A percentile compares a stretch with the other conserved stretches of the same genome.
These are phyloP conservation scores for Pseudonaja textilis DNA, from an alignment of 2,113 vertebrate species.

Conservation along the genomic window DNA sequence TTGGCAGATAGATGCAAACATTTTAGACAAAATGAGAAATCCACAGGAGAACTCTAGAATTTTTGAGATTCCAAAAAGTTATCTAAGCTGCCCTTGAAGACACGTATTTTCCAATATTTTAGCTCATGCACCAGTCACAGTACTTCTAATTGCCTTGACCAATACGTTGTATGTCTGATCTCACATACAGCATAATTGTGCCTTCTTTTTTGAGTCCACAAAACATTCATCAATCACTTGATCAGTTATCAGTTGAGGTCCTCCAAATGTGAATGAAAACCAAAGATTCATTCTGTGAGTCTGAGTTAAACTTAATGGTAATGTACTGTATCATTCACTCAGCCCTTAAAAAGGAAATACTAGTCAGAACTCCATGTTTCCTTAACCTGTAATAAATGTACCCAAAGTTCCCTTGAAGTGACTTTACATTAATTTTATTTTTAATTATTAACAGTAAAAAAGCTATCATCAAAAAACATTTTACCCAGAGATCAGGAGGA, in stretches of 20 bases:
- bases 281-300: neutral
- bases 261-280: neutral
- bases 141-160: neutral
- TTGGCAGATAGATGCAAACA: neutral
- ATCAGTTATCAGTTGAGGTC: neutral
- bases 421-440: neutral
- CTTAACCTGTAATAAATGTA: slow-evolving; percentile 2
- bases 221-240: neutral
- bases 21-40: neutral
- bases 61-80: neutral
- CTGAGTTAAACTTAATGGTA: neutral
- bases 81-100: neutral
- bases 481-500: neutral
- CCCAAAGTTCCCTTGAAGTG: neutral
- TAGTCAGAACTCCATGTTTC: neutral
- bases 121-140: neutral
- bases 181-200: neutral
- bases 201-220: neutral
- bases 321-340: neutral
- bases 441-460: neutral
- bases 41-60: neutral
- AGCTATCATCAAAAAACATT: neutral
- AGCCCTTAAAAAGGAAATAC: slow-evolving; percentile 2
- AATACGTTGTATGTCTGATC: no score
- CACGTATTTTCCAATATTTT: neutral